Evolutionary conservation across 2,113 vertebrate genomes (phyloP).

Genomic region (Campylorhamphus procurvoides): DNA sequence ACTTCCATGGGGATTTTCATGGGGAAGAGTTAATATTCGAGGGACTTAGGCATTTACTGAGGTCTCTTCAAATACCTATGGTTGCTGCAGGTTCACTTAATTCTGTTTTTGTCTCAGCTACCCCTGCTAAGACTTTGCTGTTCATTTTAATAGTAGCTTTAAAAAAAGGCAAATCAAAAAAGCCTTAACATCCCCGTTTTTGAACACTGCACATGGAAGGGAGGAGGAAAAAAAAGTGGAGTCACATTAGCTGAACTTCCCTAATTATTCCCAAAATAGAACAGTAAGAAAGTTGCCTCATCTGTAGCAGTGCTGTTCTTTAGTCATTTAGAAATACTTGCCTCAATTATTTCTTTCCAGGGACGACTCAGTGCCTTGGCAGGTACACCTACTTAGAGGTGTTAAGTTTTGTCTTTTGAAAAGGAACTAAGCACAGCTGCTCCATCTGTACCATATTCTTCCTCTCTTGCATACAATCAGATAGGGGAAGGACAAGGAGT

Average conservation of each 20-base stretch:
- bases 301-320: not conserved
- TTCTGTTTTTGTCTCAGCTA: not conserved
- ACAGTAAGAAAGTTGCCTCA: not conserved
- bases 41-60: not conserved
- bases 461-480: not conserved
- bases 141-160: not conserved
- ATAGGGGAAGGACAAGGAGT: not conserved
- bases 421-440: not conserved
- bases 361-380: not conserved
- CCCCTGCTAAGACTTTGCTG: not conserved
- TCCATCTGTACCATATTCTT: not conserved
- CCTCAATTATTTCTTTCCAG: not conserved
- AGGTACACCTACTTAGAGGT: not conserved
- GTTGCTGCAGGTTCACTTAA: not conserved
- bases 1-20: not conserved
- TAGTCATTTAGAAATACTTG: not conserved
- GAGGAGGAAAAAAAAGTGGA: not conserved
- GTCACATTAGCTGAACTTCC: not conserved
- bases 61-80: not conserved
- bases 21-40: not conserved
- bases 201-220: not conserved
- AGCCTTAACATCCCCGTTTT: not conserved
- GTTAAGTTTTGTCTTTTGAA: not conserved
- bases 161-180: not conserved
- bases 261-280: not conserved